phyloP scores from a whole-genome alignment of 2,888 invertebrate species.

The Altica lythri region DNA sequence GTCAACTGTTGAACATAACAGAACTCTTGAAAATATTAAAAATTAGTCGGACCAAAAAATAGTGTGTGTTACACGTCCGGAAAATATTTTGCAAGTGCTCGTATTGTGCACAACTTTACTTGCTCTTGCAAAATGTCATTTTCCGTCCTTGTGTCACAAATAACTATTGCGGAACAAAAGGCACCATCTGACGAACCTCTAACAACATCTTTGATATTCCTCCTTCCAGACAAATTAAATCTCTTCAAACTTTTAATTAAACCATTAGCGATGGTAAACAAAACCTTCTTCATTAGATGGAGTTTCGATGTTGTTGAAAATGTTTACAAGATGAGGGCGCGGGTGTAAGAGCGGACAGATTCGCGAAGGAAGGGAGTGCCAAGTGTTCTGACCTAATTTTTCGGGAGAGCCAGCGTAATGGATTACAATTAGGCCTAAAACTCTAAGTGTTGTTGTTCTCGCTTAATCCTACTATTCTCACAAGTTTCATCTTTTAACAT shows the following conservation, averaged over 20 bases:
- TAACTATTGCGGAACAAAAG: no score
- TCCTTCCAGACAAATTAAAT: conserved; percentile 35
- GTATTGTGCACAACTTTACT: no score
- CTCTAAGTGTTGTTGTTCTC: conserved; percentile 2
- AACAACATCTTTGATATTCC: neutral
- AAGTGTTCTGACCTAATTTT: conserved; percentile 21
- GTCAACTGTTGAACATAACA: no score
- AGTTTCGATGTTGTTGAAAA: conserved; percentile 31
- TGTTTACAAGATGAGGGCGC: conserved; percentile 27
- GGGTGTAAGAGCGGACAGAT: neutral
- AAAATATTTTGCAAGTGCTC: no score
- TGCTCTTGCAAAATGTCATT: no score
- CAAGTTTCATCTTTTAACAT: neutral
- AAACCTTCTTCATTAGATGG: conserved; percentile 32
- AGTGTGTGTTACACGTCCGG: no score
- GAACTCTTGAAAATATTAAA: no score
- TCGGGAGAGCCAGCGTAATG: neutral
- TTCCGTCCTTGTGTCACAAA: no score
- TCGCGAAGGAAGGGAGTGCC: conserved; percentile 3
- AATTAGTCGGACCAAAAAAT: no score
- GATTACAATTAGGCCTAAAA: conserved; percentile 8
- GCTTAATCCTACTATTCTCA: no score
- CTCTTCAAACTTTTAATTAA: conserved; percentile 39
- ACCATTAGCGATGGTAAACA: conserved; percentile 36
- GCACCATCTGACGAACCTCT: neutral